These are phyloP conservation scores for Nymphicus hollandicus DNA, from an alignment of 2,113 vertebrate genomes.

Conservation along the genomic window DNA sequence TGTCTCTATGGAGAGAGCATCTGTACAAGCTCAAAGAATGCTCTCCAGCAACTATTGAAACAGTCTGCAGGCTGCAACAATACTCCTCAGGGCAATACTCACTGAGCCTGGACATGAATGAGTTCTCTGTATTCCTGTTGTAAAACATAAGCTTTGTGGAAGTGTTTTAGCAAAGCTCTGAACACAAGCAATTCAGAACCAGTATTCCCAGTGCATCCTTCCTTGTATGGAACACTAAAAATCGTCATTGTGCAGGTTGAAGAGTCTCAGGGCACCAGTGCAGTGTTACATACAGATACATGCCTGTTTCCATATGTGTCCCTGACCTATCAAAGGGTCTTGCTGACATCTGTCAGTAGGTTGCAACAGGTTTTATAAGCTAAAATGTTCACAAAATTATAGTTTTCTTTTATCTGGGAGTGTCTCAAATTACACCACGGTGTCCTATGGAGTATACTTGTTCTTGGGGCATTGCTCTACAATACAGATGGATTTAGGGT, in stretches of 20 bases:
- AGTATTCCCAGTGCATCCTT: background rate
- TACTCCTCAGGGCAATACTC: background rate
- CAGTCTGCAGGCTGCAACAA: background rate
- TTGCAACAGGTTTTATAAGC: background rate
- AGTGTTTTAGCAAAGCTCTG: background rate
- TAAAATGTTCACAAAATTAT: background rate
- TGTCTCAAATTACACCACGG: background rate
- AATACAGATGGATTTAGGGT: background rate
- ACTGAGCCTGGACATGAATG: accelerated
- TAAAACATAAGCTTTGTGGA: background rate
- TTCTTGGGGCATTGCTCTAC: background rate
- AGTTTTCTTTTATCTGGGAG: background rate
- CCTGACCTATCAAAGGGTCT: background rate
- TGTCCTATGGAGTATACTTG: background rate
- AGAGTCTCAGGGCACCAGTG: background rate
- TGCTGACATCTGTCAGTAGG: background rate
- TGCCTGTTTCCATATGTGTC: background rate
- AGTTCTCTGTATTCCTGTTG: background rate
- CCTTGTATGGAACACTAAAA: background rate
- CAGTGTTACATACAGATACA: background rate
- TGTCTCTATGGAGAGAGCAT: background rate
- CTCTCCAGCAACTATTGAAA: background rate
- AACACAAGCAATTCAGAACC: background rate
- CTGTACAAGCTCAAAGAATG: background rate
- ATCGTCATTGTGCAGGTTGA: background rate